These are phyloP conservation scores for Siniperca undulata DNA, from an alignment of 2,797 vertebrate genomes.

Conservation along the genomic window DNA sequence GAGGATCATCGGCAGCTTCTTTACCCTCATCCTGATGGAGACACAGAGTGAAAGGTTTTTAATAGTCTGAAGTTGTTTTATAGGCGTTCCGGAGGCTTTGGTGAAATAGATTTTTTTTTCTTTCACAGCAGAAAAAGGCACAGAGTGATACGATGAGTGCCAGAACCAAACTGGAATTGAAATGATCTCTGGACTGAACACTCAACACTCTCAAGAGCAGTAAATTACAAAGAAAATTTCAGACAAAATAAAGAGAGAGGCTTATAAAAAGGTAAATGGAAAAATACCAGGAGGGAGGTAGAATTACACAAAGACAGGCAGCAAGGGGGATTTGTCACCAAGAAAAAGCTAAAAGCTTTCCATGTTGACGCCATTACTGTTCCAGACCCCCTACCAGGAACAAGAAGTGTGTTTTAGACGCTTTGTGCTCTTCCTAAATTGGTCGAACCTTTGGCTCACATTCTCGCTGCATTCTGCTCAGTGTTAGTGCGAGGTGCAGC, in stretches of 20 bases:
- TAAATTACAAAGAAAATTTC: not conserved
- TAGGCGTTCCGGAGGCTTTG: not conserved
- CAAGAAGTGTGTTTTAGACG: not conserved
- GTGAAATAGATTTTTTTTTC: no score
- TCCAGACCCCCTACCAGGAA: not conserved
- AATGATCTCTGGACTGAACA: no score
- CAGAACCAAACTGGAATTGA: not conserved
- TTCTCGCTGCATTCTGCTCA: slow-evolving; percentile 5
- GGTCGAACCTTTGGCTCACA: not conserved
- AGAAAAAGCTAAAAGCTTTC: slow-evolving; percentile 37
- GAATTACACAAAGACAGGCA: not conserved
- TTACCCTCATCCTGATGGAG: slow-evolving; percentile 90
- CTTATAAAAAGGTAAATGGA: not conserved
- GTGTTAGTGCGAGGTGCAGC: not conserved
- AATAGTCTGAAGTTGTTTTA: not conserved
- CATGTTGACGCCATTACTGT: not conserved
- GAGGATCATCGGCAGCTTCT: slow-evolving; percentile 95
- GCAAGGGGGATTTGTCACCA: rapidly evolving
- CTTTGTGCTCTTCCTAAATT: not conserved
- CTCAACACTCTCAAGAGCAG: not conserved
- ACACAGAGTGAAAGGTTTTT: not conserved
- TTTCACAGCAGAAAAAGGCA: not conserved
- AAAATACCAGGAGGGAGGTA: not conserved
- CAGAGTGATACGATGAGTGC: no score
- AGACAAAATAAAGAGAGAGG: not conserved